Conservation (phyloP, 2,113 vertebrate genomes). For the Pachycephala philippinensis region DNA sequence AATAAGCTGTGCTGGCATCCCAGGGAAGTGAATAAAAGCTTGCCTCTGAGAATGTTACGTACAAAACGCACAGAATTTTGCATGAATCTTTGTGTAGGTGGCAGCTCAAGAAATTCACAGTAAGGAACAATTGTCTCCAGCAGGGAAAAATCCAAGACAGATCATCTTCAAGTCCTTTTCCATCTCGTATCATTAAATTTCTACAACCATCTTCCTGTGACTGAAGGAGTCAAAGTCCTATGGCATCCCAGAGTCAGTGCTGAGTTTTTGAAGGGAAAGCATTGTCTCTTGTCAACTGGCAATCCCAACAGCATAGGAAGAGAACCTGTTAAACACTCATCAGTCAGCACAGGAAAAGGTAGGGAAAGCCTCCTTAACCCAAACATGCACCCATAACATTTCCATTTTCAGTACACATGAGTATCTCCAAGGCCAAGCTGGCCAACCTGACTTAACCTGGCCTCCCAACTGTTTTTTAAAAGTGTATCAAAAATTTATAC, state of each 20-base stretch:
- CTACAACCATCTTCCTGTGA: background rate
- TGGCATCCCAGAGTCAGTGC: background rate
- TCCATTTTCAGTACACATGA: background rate
- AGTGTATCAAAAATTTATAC: background rate
- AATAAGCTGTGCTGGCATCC: slow-evolving; percentile 39
- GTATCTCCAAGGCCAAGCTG: background rate
- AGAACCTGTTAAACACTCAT: background rate
- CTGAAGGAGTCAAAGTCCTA: background rate
- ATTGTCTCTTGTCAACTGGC: background rate
- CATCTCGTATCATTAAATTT: background rate
- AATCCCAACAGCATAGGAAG: background rate
- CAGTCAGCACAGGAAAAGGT: background rate
- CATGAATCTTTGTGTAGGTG: slow-evolving; percentile 54
- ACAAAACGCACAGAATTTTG: slow-evolving; percentile 43
- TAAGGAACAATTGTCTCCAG: slow-evolving; percentile 35
- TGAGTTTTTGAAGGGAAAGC: background rate
- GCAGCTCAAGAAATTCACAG: slow-evolving; percentile 54
- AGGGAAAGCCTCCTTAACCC: background rate
- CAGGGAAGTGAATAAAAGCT: background rate
- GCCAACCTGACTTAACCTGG: background rate
- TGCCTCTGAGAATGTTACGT: slow-evolving; percentile 42
- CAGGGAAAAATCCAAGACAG: slow-evolving; percentile 13
- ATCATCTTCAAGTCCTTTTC: background rate
- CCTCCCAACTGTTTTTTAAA: background rate
- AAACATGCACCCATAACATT: background rate